phyloP scores from a whole-genome alignment of 2,797 vertebrate species.

The Falco biarmicus region DNA sequence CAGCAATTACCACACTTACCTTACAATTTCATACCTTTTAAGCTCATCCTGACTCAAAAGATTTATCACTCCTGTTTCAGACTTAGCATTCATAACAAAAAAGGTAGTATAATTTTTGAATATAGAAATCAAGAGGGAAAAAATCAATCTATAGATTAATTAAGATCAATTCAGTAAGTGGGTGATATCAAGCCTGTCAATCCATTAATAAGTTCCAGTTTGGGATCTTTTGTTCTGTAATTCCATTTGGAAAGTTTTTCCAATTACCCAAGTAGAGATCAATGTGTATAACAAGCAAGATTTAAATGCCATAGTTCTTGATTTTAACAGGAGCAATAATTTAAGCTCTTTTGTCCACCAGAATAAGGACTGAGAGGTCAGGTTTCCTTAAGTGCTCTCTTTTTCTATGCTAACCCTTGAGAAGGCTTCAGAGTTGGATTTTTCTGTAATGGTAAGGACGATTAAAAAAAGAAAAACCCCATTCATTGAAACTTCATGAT shows the following conservation, averaged over 20 bases:
- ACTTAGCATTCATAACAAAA: neutral
- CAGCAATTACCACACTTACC: neutral
- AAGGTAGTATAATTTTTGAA: neutral
- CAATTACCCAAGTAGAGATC: conserved; percentile 11
- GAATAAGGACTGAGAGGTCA: neutral
- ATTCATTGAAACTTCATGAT: neutral
- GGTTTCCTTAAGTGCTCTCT: neutral
- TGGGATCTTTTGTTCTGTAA: conserved; percentile 44
- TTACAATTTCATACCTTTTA: conserved; percentile 15
- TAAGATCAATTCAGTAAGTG: conserved; percentile 31
- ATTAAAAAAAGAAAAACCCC: neutral
- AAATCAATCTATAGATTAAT: conserved; percentile 23
- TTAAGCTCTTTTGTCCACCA: neutral
- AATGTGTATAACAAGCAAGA: neutral
- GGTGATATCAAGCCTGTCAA: neutral
- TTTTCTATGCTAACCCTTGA: neutral
- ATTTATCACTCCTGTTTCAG: neutral
- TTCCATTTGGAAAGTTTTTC: conserved; percentile 53
- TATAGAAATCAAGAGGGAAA: neutral
- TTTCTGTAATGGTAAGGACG: neutral
- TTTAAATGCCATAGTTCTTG: neutral
- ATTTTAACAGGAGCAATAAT: neutral
- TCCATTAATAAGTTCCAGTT: conserved; percentile 1
- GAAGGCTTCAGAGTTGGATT: neutral
- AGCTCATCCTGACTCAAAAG: neutral